Conservation (phyloP, 1,140 invertebrate species). For the Listronotus bonariensis region DNA sequence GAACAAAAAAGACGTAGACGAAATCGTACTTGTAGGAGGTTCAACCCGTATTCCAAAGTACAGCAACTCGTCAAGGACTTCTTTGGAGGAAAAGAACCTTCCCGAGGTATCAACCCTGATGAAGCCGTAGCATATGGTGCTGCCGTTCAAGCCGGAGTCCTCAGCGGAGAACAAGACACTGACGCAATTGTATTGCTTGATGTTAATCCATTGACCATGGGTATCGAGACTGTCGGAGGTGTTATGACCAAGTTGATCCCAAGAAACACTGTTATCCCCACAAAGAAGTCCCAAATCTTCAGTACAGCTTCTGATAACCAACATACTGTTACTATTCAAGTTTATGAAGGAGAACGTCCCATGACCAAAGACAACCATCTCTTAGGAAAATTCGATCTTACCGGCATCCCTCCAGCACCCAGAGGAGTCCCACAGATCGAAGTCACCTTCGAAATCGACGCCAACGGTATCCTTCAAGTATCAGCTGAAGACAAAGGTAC, state of each 20-base stretch:
- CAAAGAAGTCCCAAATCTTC: conserved; percentile 99
- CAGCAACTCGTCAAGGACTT: conserved; percentile 99
- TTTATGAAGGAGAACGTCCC: conserved; percentile 96
- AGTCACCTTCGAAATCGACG: conserved; percentile 99
- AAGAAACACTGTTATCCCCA: conserved; percentile 98
- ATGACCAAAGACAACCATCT: conserved; percentile 99
- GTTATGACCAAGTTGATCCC: conserved; percentile 99
- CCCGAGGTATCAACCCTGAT: conserved; percentile 97
- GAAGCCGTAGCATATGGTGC: conserved; percentile 98
- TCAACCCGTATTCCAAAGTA: conserved; percentile 98
- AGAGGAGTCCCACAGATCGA: conserved; percentile 99
- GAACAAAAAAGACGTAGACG: conserved; percentile 98
- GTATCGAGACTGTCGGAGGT: conserved; percentile 99
- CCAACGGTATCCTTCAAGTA: conserved; percentile 91
- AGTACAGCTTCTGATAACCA: conserved; percentile 99
- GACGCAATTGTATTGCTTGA: conserved; percentile 96
- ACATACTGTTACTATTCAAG: conserved; percentile 98
- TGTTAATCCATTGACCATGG: conserved; percentile 97
- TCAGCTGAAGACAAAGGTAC: conserved; percentile 98
- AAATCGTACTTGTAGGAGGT: conserved; percentile 98
- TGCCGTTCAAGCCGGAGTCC: conserved; percentile 95
- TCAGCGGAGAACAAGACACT: conserved; percentile 90
- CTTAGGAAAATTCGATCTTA: conserved; percentile 95
- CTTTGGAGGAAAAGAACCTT: conserved; percentile 97
- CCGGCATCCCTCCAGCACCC: conserved; percentile 96